Conservation (phyloP, 1,140 invertebrate species). For the Aplysia californica region DNA sequence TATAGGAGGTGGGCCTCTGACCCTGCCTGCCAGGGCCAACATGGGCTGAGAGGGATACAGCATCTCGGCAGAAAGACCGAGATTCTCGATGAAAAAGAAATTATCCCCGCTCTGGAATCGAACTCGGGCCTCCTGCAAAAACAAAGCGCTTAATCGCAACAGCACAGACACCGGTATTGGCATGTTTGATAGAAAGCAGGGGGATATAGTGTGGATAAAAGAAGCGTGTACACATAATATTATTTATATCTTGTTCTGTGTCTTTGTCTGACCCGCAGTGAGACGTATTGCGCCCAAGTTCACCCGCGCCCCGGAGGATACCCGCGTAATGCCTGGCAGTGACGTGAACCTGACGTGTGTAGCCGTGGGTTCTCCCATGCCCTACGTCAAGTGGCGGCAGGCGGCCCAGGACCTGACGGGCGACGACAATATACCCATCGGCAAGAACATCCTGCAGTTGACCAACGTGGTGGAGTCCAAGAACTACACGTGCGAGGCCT, state of each 20-base stretch:
- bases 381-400: conserved; percentile 94
- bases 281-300: conserved; percentile 94
- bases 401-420: conserved; percentile 85
- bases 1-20: too few relatives aligned
- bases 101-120: too few relatives aligned
- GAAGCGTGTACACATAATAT: too few relatives aligned
- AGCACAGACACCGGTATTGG: too few relatives aligned
- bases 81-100: too few relatives aligned
- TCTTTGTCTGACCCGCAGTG: conserved; percentile 74
- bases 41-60: too few relatives aligned
- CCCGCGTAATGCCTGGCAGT: conserved; percentile 90
- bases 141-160: too few relatives aligned
- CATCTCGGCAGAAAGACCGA: too few relatives aligned
- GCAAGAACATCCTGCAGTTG: conserved; percentile 84
- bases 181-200: too few relatives aligned
- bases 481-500: conserved; percentile 97
- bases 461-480: conserved; percentile 89
- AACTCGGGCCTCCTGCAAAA: too few relatives aligned
- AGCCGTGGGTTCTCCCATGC: conserved; percentile 97
- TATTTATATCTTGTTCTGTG: conserved; percentile 14
- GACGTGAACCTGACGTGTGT: conserved; percentile 95
- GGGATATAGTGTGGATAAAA: too few relatives aligned
- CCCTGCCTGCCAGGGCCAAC: too few relatives aligned
- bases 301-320: conserved; percentile 87
- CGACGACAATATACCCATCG: conserved; percentile 68